Conservation (phyloP, 2,113 vertebrate species). For the Austrofundulus limnaeus region DNA sequence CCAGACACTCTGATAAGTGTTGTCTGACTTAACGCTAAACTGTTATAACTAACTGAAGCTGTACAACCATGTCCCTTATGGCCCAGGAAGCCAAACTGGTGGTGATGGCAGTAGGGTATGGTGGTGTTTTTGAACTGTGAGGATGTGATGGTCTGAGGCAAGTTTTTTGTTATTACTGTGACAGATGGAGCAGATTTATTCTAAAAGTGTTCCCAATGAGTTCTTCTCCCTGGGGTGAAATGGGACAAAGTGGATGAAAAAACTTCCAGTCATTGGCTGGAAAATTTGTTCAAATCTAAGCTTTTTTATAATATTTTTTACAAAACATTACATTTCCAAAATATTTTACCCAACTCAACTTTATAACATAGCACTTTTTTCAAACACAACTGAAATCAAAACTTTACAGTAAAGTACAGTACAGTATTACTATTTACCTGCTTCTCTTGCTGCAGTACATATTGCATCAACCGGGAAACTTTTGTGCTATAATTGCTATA, state of each 20-base stretch:
- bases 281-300: not conserved
- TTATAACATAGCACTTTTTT: too few species aligned
- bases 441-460: too few species aligned
- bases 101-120: conserved; percentile 25
- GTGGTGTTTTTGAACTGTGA: conserved; percentile 29
- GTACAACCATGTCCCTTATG: conserved; percentile 40
- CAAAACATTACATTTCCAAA: not conserved
- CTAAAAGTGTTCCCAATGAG: conserved; percentile 74
- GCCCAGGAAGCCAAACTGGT: conserved; percentile 43
- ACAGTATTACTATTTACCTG: too few species aligned
- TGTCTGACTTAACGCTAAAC: conserved; percentile 68
- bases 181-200: conserved; percentile 82
- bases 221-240: conserved; percentile 37
- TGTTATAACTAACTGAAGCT: conserved; percentile 25
- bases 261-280: conserved; percentile 32
- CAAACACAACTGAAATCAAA: too few species aligned
- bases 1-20: conserved; percentile 85
- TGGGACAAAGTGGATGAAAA: conserved; percentile 39
- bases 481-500: too few species aligned
- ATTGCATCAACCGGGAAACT: too few species aligned
- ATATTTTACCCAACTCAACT: too few species aligned
- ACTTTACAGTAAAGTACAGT: too few species aligned
- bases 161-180: conserved; percentile 76
- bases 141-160: conserved; percentile 28
- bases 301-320: not conserved